Conservation (phyloP, 2,113 vertebrate genomes). For the Syrmaticus mikado region DNA sequence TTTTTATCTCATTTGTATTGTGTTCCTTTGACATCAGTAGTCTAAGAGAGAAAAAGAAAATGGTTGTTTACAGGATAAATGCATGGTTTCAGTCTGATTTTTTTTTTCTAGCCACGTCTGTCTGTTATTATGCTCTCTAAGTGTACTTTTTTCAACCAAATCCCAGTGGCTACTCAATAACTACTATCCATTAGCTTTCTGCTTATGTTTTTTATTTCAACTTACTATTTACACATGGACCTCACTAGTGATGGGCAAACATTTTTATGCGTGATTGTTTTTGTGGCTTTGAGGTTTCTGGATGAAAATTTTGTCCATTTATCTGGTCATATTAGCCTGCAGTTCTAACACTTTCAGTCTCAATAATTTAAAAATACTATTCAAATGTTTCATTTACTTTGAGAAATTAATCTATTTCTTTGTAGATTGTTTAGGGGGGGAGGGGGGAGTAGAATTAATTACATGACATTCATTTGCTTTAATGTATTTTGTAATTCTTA, state of each 20-base stretch:
- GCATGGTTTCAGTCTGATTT: constrained; percentile 28
- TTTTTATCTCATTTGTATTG: constrained; percentile 20
- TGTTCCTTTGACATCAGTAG: constrained; percentile 30
- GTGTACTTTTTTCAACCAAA: background rate
- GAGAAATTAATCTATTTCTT: background rate
- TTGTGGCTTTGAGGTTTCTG: background rate
- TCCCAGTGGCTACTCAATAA: constrained; percentile 18
- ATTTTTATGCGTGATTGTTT: background rate
- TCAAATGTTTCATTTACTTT: background rate
- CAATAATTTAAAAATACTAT: background rate
- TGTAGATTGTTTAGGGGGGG: background rate
- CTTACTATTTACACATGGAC: constrained; percentile 2
- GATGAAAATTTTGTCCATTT: background rate
- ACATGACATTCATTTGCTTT: background rate
- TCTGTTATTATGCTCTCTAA: constrained; percentile 2
- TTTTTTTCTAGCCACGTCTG: background rate
- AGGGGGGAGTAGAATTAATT: background rate
- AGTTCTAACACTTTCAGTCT: background rate
- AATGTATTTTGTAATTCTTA: constrained; percentile 22
- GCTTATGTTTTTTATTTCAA: constrained; percentile 37
- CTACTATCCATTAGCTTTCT: background rate
- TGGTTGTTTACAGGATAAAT: constrained; percentile 20
- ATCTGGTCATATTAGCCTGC: background rate
- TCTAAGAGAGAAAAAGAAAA: constrained; percentile 22
- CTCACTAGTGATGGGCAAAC: background rate